phyloP scores from a whole-genome alignment of 2,888 invertebrate genomes.

The Autographa pulchrina region DNA sequence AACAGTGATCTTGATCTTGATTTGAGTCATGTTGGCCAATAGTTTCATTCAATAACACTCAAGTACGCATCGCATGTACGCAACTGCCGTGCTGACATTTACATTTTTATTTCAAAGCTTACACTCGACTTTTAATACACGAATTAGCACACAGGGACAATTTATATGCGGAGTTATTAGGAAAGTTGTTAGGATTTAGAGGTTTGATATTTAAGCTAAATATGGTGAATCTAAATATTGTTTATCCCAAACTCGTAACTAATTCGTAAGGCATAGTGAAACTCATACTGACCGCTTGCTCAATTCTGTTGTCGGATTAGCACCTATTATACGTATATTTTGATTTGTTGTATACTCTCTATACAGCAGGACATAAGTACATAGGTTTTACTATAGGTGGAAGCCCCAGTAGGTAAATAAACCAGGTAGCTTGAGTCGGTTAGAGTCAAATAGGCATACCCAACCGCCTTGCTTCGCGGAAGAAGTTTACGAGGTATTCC shows the following conservation, averaged over 20 bases:
- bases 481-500: too few relatives aligned
- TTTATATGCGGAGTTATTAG: not conserved
- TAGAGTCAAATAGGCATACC: too few relatives aligned
- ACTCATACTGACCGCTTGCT: not conserved
- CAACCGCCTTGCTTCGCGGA: too few relatives aligned
- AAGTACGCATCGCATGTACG: conserved; percentile 25
- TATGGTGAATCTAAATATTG: not conserved
- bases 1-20: conserved; percentile 45
- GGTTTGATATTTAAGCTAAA: not conserved
- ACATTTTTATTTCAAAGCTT: not conserved
- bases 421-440: too few relatives aligned
- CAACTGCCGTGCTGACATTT: conserved; percentile 9
- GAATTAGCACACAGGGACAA: not conserved
- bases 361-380: too few relatives aligned
- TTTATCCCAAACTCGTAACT: not conserved
- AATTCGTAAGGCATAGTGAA: not conserved
- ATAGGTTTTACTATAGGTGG: too few relatives aligned
- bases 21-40: conserved; percentile 28
- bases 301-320: not conserved
- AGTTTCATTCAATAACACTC: conserved; percentile 30
- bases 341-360: not conserved
- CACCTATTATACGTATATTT: not conserved
- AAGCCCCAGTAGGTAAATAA: too few relatives aligned
- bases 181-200: not conserved
- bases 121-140: not conserved